A percentile compares a stretch with the other conserved stretches of the same genome.
Evolutionary conservation across 2,888 invertebrate species (phyloP).

Genomic region (Papilio elwesi): DNA sequence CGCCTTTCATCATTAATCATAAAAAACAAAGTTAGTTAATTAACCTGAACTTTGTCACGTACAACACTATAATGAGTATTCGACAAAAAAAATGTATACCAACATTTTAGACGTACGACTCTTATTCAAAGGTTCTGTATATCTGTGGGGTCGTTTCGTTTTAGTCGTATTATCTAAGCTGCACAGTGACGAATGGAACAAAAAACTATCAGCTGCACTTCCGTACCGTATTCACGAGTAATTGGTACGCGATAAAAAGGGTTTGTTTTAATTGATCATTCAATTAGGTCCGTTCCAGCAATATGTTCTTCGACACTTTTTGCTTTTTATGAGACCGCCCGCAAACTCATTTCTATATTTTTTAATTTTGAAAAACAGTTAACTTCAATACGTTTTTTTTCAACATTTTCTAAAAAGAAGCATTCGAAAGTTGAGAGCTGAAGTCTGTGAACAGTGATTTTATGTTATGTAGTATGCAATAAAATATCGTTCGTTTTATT

Average conservation of each 20-base stretch:
- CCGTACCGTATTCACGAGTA: constrained; percentile 58
- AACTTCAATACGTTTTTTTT: neutral
- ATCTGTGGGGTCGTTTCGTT: constrained; percentile 43
- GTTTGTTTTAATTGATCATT: constrained; percentile 40
- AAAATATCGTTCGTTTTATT: too few relatives aligned
- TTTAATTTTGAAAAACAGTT: neutral
- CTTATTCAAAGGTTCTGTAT: constrained; percentile 43
- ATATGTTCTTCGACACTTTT: constrained; percentile 26
- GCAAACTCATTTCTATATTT: neutral
- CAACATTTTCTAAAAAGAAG: too few relatives aligned
- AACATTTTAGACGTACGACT: constrained; percentile 45
- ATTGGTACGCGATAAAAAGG: constrained; percentile 48
- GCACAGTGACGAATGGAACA: constrained; percentile 59
- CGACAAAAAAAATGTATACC: constrained; percentile 52
- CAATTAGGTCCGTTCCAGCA: constrained; percentile 38
- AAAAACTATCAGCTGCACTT: constrained; percentile 64
- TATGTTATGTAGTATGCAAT: too few relatives aligned
- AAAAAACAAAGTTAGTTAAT: constrained; percentile 50
- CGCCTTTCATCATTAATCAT: neutral
- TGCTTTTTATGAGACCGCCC: constrained; percentile 31
- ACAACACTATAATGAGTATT: constrained; percentile 55
- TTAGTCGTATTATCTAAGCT: constrained; percentile 44
- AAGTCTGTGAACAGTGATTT: too few relatives aligned
- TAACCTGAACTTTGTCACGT: constrained; percentile 74
- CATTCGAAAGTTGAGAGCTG: too few relatives aligned